Evolutionary conservation across 2,888 invertebrate species (phyloP).

Genomic region (Lasioglossum zephyrum): DNA sequence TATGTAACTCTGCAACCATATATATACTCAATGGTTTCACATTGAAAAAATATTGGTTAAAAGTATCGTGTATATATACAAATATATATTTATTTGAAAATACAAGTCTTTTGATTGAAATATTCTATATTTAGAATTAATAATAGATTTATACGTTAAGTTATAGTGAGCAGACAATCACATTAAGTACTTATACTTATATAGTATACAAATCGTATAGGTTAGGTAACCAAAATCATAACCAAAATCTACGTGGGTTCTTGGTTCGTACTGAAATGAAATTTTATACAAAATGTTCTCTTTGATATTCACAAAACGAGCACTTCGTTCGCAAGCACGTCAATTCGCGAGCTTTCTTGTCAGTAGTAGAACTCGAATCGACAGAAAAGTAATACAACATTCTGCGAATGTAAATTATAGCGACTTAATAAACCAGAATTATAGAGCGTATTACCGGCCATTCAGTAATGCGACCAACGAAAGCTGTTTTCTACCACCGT

Average conservation of each 20-base stretch:
- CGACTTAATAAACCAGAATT: conserved; percentile 7
- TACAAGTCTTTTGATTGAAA: not conserved
- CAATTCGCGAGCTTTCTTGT: not conserved
- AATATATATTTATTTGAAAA: not conserved
- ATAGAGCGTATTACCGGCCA: not conserved
- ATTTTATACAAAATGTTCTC: conserved; percentile 33
- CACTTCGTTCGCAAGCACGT: conserved; percentile 12
- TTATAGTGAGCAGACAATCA: not conserved
- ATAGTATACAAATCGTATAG: not conserved
- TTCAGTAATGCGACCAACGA: not conserved
- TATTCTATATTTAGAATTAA: not conserved
- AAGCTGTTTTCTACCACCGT: conserved; percentile 8
- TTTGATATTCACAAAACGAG: conserved; percentile 15
- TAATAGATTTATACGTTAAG: not conserved
- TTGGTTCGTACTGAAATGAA: not conserved
- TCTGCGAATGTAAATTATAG: not conserved
- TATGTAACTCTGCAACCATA: not conserved
- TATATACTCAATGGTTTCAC: not conserved
- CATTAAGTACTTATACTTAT: no score
- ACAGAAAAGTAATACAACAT: not conserved
- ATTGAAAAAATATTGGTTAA: not conserved
- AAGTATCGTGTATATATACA: not conserved
- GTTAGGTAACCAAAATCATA: conserved; percentile 5
- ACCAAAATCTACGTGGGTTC: not conserved
- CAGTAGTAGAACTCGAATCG: not conserved